These are phyloP conservation scores for Campopleginae sp. DNA, from an alignment of 2,888 invertebrate genomes.

Conservation along the genomic window DNA sequence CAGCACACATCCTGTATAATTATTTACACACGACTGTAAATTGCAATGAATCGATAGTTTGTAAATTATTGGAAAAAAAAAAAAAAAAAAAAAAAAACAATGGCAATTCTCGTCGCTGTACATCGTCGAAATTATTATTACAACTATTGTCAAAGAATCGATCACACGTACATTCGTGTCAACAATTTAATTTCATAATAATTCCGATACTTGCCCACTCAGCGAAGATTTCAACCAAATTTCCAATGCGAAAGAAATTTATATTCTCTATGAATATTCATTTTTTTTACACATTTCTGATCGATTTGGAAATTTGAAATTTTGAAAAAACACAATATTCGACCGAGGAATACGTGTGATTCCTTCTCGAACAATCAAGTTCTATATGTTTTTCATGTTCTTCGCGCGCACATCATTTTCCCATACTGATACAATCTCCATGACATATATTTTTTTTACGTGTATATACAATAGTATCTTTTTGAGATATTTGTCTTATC, in stretches of 20 bases:
- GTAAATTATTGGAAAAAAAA: neutral
- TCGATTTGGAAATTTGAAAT: neutral
- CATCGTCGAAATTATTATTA: slow-evolving; percentile 40
- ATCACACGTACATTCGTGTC: neutral
- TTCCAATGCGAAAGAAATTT: neutral
- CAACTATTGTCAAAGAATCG: slow-evolving; percentile 8
- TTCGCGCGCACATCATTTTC: neutral
- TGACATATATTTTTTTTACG: slow-evolving; percentile 24
- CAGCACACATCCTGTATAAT: slow-evolving; percentile 46
- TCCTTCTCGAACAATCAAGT: neutral
- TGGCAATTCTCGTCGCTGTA: slow-evolving; percentile 23
- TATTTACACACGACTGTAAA: slow-evolving; percentile 61
- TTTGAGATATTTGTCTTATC: slow-evolving; percentile 36
- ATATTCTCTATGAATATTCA: neutral
- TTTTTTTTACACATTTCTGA: neutral
- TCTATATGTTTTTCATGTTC: neutral
- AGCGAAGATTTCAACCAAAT: neutral
- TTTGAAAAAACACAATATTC: neutral
- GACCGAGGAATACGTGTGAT: neutral
- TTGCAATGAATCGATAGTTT: slow-evolving; percentile 35
- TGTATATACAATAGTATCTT: slow-evolving; percentile 39
- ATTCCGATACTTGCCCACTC: neutral
- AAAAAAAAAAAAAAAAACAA: slow-evolving; percentile 16
- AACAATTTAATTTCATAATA: neutral
- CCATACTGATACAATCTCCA: neutral